These are phyloP conservation scores for Hyperoodon ampullatus DNA, from an alignment of 2,113 vertebrate genomes.

Conservation along the genomic window DNA sequence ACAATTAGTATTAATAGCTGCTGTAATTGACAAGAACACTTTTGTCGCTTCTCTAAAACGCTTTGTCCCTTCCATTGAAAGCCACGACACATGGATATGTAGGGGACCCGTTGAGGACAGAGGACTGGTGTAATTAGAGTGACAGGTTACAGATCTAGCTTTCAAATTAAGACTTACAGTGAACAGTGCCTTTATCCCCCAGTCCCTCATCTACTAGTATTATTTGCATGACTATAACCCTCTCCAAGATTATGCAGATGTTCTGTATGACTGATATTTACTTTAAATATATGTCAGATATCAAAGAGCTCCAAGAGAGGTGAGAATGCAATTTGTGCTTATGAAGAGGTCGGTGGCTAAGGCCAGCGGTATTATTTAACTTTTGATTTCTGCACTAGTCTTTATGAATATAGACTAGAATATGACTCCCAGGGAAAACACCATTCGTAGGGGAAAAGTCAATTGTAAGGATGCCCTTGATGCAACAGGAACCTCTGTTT, in stretches of 20 bases:
- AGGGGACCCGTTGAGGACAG: background rate
- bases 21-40: conserved; percentile 20
- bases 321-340: conserved; percentile 56
- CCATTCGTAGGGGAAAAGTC: background rate
- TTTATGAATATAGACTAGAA: conserved; percentile 62
- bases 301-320: conserved; percentile 54
- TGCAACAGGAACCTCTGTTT: background rate
- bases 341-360: conserved; percentile 46
- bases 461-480: background rate
- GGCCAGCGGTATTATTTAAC: conserved; percentile 53
- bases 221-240: conserved; percentile 61
- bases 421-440: background rate
- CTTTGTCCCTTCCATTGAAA: conserved; percentile 7
- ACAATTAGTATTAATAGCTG: conserved; percentile 23
- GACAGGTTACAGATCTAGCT: conserved; percentile 47
- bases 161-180: conserved; percentile 62
- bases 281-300: conserved; percentile 64
- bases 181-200: conserved; percentile 8
- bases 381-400: conserved; percentile 45
- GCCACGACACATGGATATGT: background rate
- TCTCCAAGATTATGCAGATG: conserved; percentile 59
- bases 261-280: conserved; percentile 64
- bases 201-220: background rate
- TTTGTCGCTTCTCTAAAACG: conserved; percentile 28
- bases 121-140: conserved; percentile 14